Evolutionary conservation across 2,888 invertebrate genomes (phyloP), one percentile per base, ranked within the genome.

Genomic region (Cordilura impudica): DNA sequence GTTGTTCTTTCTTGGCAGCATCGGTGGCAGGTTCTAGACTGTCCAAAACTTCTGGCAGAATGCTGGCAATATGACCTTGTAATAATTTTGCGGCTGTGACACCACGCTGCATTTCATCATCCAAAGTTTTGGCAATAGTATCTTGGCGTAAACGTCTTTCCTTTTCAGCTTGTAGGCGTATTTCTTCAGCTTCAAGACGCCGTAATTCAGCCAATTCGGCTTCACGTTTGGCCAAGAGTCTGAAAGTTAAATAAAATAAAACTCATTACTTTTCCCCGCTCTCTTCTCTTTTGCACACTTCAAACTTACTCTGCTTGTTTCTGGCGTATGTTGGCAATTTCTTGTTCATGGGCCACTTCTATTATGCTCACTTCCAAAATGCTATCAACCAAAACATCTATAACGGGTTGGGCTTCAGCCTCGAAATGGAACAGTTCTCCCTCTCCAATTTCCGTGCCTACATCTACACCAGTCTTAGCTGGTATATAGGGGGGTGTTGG

Each of bases 341-440:
- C 98, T 90, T 98, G 97, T 88, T 98, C 98, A 88, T 98, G 97
- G 83, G 97, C 93, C 39, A 97, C 96, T 90, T 98, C 98, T 12
- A 95, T 92, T 83, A 98, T 91, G 54, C 97, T 94, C 91, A 97
- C 97, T 88, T 98, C 96, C 76, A 97, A 92, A 77, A 96, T 96
- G 90, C 96, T 96, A 65, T 97, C 97, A 51, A 98, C 95, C 78
- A 98, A 91, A 60, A 95, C 94, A 89, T 98, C 97, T 81, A 98
- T 91, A 81, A 98, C 94, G 1, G 97, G 97, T 88, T 95, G 94
- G 66, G 97, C 97, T 90, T 98, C 97, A 86, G 93, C 91, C 89
- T 98, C 97, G 91, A 97, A 98, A 91, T 98, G 95, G 91, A 97
- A 97, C 71, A 98, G 95, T 88, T 98, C 98, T 69, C 96, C 97